These are phyloP conservation scores for Lophius piscatorius DNA, from an alignment of 2,113 vertebrate species.

Conservation along the genomic window DNA sequence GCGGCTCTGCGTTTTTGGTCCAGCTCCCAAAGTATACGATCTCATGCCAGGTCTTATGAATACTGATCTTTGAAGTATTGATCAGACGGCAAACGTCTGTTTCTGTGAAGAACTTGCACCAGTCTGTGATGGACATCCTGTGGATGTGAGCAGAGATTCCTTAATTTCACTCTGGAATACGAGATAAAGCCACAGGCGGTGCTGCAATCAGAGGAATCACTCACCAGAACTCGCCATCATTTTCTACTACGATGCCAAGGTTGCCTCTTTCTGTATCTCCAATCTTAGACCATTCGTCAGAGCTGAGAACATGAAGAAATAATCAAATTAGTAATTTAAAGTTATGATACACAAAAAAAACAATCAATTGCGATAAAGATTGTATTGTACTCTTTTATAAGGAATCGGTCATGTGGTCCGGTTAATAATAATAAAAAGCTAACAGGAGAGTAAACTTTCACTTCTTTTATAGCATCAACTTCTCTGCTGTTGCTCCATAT, in stretches of 20 bases:
- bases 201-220: not conserved
- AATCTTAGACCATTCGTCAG: constrained; percentile 92
- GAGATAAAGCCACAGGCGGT: not conserved
- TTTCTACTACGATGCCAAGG: constrained; percentile 86
- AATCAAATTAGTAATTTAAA: no score
- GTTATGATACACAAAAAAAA: no score
- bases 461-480: no score
- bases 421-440: no score
- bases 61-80: constrained; percentile 87
- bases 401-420: no score
- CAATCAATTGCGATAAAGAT: not conserved
- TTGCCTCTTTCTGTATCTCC: constrained; percentile 82
- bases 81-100: constrained; percentile 88
- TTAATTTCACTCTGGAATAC: not conserved
- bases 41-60: constrained; percentile 88
- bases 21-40: constrained; percentile 84
- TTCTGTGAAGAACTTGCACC: constrained; percentile 90
- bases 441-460: no score
- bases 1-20: constrained; percentile 83
- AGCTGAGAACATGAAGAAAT: constrained; percentile 73
- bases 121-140: constrained; percentile 94
- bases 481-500: no score
- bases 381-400: no score
- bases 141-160: not conserved
- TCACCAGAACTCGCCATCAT: constrained; percentile 98